These are phyloP conservation scores for Uropetala carovei DNA, from an alignment of 2,888 invertebrate species.

Conservation along the genomic window DNA sequence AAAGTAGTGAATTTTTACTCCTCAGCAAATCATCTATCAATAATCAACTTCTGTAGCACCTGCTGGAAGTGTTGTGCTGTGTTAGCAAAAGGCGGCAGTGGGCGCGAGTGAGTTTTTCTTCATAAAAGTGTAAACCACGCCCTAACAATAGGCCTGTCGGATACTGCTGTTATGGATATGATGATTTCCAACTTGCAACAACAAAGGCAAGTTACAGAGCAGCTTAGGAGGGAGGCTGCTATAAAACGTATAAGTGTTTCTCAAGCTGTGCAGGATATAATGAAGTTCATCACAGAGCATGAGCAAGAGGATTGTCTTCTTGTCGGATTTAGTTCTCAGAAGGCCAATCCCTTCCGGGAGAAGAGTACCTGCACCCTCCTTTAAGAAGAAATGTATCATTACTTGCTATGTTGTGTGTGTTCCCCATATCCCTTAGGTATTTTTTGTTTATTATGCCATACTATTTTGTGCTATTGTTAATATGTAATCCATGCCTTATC, in stretches of 20 bases:
- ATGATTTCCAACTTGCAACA: conserved; percentile 96
- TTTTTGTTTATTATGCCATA: not conserved
- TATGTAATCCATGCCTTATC: no score
- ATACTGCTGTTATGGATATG: conserved; percentile 93
- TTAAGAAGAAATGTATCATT: conserved; percentile 76
- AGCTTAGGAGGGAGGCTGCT: conserved; percentile 93
- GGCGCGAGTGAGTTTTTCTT: conserved; percentile 53
- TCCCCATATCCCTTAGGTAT: not conserved
- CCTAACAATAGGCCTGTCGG: conserved; percentile 89
- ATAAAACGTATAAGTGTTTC: conserved; percentile 92
- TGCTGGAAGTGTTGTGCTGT: conserved; percentile 21
- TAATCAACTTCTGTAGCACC: not conserved
- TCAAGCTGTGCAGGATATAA: conserved; percentile 93
- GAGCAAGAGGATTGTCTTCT: conserved; percentile 95
- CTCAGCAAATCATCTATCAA: not conserved
- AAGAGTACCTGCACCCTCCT: conserved; percentile 92
- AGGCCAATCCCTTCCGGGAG: conserved; percentile 96
- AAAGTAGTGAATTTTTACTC: not conserved
- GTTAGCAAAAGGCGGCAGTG: not conserved
- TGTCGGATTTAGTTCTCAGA: conserved; percentile 95
- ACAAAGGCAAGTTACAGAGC: conserved; percentile 95
- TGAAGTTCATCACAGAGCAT: conserved; percentile 93
- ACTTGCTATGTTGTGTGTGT: conserved; percentile 30
- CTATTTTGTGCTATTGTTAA: not conserved
- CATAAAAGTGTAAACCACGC: conserved; percentile 69